A percentile compares a stretch with the other conserved stretches of the same genome.
phyloP scores from a whole-genome alignment of 2,113 vertebrate species.

The Campylorhamphus procurvoides region DNA sequence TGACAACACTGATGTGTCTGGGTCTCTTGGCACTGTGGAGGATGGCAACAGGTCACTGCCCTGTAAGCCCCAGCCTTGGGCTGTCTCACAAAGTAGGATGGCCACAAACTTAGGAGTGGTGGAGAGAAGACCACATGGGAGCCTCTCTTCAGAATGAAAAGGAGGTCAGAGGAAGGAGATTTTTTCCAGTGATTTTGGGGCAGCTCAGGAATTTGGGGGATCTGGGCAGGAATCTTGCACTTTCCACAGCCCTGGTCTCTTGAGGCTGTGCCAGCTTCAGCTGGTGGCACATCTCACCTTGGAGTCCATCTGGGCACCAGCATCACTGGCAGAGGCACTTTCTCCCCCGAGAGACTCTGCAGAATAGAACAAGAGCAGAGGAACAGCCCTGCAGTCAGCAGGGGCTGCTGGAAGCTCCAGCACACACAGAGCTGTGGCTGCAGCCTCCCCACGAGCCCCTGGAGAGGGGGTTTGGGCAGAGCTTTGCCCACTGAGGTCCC shows the following conservation, averaged over 20 bases:
- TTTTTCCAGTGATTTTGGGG: not conserved
- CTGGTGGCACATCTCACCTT: not conserved
- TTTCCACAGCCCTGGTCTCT: not conserved
- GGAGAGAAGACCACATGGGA: not conserved
- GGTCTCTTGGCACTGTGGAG: not conserved
- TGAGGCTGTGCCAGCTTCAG: not conserved
- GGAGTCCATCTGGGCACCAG: not conserved
- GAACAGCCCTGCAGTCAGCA: not conserved
- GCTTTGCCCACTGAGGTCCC: not conserved
- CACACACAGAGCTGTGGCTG: not conserved
- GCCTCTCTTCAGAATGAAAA: not conserved
- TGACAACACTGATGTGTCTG: not conserved
- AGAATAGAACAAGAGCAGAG: not conserved
- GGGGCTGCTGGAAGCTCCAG: not conserved
- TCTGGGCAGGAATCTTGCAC: not conserved
- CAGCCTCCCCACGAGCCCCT: fast-evolving
- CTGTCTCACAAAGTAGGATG: not conserved
- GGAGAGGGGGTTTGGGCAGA: not conserved
- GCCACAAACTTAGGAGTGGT: not conserved
- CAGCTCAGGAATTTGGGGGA: not conserved
- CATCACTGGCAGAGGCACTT: not conserved
- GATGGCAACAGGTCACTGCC: not conserved
- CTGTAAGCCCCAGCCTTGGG: not conserved
- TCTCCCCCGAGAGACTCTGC: not conserved
- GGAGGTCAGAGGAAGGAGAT: not conserved